These are phyloP conservation scores for Hemiprocne comata DNA, from an alignment of 2,113 vertebrate genomes.

Conservation along the genomic window DNA sequence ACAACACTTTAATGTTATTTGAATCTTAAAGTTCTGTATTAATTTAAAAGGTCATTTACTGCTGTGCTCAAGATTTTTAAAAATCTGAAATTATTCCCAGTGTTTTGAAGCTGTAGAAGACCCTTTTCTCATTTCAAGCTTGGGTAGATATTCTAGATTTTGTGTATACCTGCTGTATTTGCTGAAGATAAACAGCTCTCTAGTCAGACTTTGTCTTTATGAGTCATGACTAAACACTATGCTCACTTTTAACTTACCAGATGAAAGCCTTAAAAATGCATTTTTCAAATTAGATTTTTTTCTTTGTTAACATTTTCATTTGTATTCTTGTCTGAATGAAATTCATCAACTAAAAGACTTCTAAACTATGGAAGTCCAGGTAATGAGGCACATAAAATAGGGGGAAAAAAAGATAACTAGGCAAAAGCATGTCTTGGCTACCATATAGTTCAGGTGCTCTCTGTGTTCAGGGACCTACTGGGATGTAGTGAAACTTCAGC, in stretches of 20 bases:
- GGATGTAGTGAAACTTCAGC: neutral
- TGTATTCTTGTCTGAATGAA: neutral
- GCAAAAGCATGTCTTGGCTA: neutral
- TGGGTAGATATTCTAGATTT: neutral
- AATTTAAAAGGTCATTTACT: neutral
- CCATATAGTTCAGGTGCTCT: neutral
- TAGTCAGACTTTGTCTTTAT: slow-evolving; percentile 1
- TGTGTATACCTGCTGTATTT: neutral
- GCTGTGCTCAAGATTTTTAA: neutral
- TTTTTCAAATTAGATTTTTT: slow-evolving; percentile 17
- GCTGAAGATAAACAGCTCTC: slow-evolving; percentile 18
- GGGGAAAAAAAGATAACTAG: neutral
- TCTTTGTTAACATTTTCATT: slow-evolving; percentile 10
- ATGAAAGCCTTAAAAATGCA: slow-evolving; percentile 7
- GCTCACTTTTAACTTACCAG: slow-evolving; percentile 30
- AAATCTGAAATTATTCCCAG: neutral
- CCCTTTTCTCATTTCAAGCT: neutral
- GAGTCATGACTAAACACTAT: slow-evolving; percentile 18
- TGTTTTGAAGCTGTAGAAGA: neutral
- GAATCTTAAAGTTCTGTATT: neutral
- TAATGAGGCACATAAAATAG: neutral
- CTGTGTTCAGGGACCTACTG: neutral
- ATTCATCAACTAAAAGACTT: neutral
- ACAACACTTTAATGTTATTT: neutral
- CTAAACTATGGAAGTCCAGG: neutral